A percentile compares a stretch with the other conserved stretches of the same genome.
Evolutionary conservation across 2,888 invertebrate species (phyloP).

Genomic region (Drosophila barbarae): DNA sequence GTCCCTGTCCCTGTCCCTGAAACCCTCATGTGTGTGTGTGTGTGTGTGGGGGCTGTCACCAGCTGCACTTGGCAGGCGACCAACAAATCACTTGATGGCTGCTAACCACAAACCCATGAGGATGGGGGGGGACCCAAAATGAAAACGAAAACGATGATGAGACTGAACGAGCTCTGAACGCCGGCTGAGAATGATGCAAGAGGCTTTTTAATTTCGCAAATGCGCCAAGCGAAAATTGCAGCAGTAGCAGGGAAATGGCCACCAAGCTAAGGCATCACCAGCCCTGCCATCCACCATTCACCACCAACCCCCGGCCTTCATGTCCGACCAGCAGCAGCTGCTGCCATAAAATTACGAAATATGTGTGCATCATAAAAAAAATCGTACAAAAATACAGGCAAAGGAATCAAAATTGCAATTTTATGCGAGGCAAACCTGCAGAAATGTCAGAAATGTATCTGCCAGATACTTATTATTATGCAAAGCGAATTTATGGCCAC

Average conservation of each 20-base stretch:
- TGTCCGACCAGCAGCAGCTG: conserved; percentile 30
- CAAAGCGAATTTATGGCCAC: conserved; percentile 60
- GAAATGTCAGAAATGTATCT: conserved; percentile 52
- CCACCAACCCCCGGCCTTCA: not conserved
- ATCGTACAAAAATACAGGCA: not conserved
- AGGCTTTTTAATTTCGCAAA: conserved; percentile 67
- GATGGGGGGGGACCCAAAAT: not conserved
- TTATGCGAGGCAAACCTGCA: conserved; percentile 44
- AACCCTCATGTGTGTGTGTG: not conserved
- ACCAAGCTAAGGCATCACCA: conserved; percentile 3
- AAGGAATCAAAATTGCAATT: conserved; percentile 65
- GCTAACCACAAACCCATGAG: conserved; percentile 25
- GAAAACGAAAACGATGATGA: conserved; percentile 11
- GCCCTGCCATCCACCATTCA: not conserved
- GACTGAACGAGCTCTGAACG: conserved; percentile 6
- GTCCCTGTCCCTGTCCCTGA: conserved; percentile 10
- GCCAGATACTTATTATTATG: conserved; percentile 47
- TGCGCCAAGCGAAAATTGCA: conserved; percentile 43
- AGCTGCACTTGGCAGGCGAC: conserved; percentile 60
- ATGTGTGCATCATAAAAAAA: conserved; percentile 38
- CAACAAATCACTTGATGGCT: conserved; percentile 64
- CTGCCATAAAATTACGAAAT: conserved; percentile 64
- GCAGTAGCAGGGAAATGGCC: conserved; percentile 25
- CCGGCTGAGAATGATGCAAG: conserved; percentile 57
- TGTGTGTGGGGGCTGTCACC: conserved; percentile 17